Evolutionary conservation across 2,888 invertebrate genomes (phyloP), one percentile per base, ranked within the genome.

Genomic region (Catocala fraxini): DNA sequence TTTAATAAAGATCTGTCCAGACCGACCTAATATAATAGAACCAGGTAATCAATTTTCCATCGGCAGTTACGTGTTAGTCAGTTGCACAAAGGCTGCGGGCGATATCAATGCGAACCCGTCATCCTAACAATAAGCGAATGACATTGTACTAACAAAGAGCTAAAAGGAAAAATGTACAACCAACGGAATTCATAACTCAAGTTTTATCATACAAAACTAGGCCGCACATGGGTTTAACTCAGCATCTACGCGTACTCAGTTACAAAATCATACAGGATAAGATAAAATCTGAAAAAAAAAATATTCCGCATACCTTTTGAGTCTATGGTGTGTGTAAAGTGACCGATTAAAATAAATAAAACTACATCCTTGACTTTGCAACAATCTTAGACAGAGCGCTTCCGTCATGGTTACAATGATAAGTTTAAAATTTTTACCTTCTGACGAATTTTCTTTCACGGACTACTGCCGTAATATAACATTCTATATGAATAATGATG

Each of bases 271-370:
- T 63, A 56, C 66, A 83, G 80, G 84, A 85, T 76, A 67, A 82
- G 86, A 88, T 89, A 59, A 72, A 64, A 88, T 89, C 87, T 71
- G 59, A 66, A 80, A 82, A 82, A 83, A 73, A 83, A 72, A 82
- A 82, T 76, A 90, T 88, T 89, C 86, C 68, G 74, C 69, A 77
- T 85, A 87, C 85, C 88, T 85, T 77, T 81, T 64, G 67, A 76
- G 71, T 81, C 82, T 84, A 84, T 87, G 87, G 89, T n/a, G n/a
- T n/a, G n/a, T n/a, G n/a, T n/a, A n/a, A 87, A 86, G 85, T 81
- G 75, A 74, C 59, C 77, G 77, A 84, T 81, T 83, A 80, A 79
- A 83, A 70, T 52, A 63, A 74, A 62, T 59, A 55, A 65, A 59
- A 52, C 7, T 25, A 80, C 89, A 88, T 89, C 90, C 89, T 90